A percentile compares a stretch with the other conserved stretches of the same genome.
Evolutionary conservation across 2,888 invertebrate species (phyloP).

Genomic region (Junonia oenone): DNA sequence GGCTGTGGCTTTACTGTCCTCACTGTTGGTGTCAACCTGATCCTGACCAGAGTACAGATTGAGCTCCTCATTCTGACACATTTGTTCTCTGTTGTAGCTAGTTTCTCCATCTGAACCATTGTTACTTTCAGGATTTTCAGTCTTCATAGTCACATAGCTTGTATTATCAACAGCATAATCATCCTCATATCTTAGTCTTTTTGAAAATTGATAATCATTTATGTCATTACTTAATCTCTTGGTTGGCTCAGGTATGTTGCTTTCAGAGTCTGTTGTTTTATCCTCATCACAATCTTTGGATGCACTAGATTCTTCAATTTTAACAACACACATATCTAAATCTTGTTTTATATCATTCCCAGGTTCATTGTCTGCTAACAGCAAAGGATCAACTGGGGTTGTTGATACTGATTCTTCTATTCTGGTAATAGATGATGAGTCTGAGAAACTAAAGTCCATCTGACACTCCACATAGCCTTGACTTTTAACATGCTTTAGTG

Average conservation of each 20-base stretch:
- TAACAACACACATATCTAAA: conserved; percentile 59
- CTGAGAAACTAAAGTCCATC: conserved; percentile 67
- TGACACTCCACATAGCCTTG: conserved; percentile 68
- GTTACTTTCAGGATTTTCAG: conserved; percentile 37
- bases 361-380: conserved; percentile 60
- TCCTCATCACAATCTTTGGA: conserved; percentile 58
- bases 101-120: conserved; percentile 54
- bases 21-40: conserved; percentile 59
- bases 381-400: conserved; percentile 68
- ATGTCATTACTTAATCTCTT: conserved; percentile 60
- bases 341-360: conserved; percentile 61
- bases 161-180: conserved; percentile 47
- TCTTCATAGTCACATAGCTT: conserved; percentile 42
- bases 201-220: conserved; percentile 49
- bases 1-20: conserved; percentile 60
- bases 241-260: conserved; percentile 46
- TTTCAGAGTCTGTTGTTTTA: conserved; percentile 48
- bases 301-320: conserved; percentile 57
- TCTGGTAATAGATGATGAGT: conserved; percentile 59
- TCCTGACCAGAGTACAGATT: conserved; percentile 52
- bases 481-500: conserved; percentile 59
- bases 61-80: conserved; percentile 50
- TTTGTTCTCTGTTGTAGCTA: conserved; percentile 51
- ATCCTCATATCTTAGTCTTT: conserved; percentile 63
- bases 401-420: conserved; percentile 61